Conservation (phyloP, 2,797 vertebrate species). For the Chaenodraco wilsoni region DNA sequence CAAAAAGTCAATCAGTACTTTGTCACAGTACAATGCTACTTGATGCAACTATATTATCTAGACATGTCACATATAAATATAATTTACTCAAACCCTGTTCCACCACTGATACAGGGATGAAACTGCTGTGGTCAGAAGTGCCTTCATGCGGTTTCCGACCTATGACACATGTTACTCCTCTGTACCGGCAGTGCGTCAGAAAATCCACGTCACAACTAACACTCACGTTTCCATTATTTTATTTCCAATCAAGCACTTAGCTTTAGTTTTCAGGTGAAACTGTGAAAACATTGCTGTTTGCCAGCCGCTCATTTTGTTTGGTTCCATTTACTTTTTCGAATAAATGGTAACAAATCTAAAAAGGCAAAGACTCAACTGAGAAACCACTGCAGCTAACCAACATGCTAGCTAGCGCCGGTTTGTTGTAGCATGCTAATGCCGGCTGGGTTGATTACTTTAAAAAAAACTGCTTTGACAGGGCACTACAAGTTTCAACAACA, state of each 20-base stretch:
- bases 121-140: not conserved
- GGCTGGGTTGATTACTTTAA: slow-evolving; percentile 18
- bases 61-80: no score
- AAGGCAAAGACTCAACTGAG: not conserved
- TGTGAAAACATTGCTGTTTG: no score
- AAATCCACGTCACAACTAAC: slow-evolving; percentile 63
- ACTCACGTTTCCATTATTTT: slow-evolving; percentile 4
- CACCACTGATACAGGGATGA: no score
- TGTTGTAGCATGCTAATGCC: slow-evolving; percentile 42
- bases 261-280: not conserved
- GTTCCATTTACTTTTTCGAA: not conserved
- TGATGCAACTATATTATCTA: no score
- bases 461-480: not conserved
- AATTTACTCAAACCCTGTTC: no score
- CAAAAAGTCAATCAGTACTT: no score
- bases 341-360: not conserved
- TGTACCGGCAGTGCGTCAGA: slow-evolving; percentile 42
- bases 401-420: slow-evolving; percentile 31
- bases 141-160: not conserved
- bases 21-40: no score
- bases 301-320: accelerated
- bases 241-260: not conserved
- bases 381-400: slow-evolving; percentile 33
- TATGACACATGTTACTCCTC: slow-evolving; percentile 29
- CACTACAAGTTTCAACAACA: not conserved